Evolutionary conservation across 53 echinoderm and acorn worm genomes (phyloP), one percentile per base, ranked within the genome.

Genomic region (Paelopatides confundens): DNA sequence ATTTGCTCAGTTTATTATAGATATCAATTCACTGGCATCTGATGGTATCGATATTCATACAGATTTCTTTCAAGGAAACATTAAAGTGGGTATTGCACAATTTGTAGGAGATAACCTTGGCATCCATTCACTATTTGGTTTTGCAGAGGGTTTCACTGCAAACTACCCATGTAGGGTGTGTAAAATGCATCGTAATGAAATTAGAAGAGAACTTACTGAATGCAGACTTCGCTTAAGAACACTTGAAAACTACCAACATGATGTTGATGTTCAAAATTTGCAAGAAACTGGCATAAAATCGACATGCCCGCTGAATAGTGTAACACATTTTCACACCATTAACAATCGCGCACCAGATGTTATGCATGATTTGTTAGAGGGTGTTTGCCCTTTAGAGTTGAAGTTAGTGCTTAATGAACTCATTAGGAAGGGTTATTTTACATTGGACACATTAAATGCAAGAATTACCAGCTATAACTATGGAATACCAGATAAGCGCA

Each of bases 21-120:
- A 89, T 14, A 43, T 89, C 4, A 90, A 86, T 23, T 28, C n/a
- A 5, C 30, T 86, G 1, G 90, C 18, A 67, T 10, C 26, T 13
- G 90, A 86, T 21, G 90, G 90, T 24, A 43, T 90, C 38, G 10
- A 90, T 0, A 43, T 86, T 34, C 4, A 35, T n/a, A 77, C 79
- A 66, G 77, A 49, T 40, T 15, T 21, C 35, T 90, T 77, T 74
- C 17, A 78, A 65, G 90, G 69, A 5, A 86, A 26, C 33, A 26
- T 90, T 3, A 66, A 86, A 36, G 77, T 30, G 33, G 63, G 51
- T 3, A 35, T 79, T 27, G 90, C 68, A 17, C 77, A 90, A 3
- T 18, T 85, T 77, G 86, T 77, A 23, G 86, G 86, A 18, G 90
- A 90, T 52, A 90, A 90, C 79, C 85, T 91, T 29, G 86, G 86